Percentiles rank a stretch among this genome's conserved stretches.
Evolutionary conservation across 2,888 invertebrate species (phyloP).

Genomic region (Spatulosminthurus flaviceps): DNA sequence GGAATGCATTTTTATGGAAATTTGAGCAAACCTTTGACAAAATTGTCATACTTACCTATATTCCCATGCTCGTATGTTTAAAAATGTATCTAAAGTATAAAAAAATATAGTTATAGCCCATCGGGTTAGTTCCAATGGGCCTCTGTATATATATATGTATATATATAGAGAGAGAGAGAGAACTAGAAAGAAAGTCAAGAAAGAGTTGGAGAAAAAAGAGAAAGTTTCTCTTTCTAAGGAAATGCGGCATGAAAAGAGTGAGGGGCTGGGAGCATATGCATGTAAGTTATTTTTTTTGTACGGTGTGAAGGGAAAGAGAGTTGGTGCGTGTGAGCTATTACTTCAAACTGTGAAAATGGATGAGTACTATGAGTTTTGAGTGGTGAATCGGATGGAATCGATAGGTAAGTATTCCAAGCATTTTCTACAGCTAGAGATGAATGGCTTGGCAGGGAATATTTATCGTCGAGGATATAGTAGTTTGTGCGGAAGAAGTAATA

Average conservation of each 20-base stretch:
- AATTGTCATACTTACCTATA: conserved; percentile 6
- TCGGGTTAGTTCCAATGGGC: too few relatives aligned
- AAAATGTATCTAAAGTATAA: too few relatives aligned
- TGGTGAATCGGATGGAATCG: conserved; percentile 38
- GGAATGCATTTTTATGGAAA: not conserved
- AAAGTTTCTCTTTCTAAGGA: not conserved
- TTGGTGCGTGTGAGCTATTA: conserved; percentile 13
- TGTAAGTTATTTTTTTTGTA: too few relatives aligned
- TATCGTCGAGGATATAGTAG: conserved; percentile 40
- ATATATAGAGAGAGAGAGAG: not conserved
- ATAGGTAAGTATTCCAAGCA: conserved; percentile 47
- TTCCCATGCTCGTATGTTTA: too few relatives aligned
- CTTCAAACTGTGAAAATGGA: conserved; percentile 7
- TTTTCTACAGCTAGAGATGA: conserved; percentile 45
- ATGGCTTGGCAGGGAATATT: conserved; percentile 45
- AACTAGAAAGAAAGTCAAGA: not conserved
- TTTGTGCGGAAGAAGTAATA: conserved; percentile 29
- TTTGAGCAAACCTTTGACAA: not conserved
- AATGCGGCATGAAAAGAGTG: conserved; percentile 10
- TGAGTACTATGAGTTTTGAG: conserved; percentile 18
- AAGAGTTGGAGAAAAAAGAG: not conserved
- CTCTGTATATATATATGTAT: too few relatives aligned
- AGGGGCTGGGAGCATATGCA: not conserved
- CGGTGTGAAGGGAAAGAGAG: not conserved
- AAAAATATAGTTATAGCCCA: too few relatives aligned